Base-by-base conservation (phyloP, 2,888 invertebrate genomes). In the Didymodactylos carnosus region DNA sequence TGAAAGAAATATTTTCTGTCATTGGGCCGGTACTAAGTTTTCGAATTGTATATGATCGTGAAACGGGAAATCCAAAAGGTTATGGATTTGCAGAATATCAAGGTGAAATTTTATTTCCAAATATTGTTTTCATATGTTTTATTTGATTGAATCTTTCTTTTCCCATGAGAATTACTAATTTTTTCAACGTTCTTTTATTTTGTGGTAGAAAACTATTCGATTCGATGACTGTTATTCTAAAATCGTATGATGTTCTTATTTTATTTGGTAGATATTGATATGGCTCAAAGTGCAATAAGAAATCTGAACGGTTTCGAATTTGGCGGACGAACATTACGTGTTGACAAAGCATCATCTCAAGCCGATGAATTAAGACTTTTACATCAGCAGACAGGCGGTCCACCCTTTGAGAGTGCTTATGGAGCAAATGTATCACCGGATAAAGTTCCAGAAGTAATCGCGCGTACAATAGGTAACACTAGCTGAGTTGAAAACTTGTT, bases 31-130 rank as follows among this genome's bases (percentile, higher is more conserved):
- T 95, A 11, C 85, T 94, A 71, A 94, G 94, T 0, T 92, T 95
- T 80, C 70, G 83, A 72, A 76, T 98, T 75, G 97, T 99, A 7
- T 95, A 94, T 84, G 98, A 98, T 82, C 88, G 97, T 72, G 98
- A 99, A 84, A 97, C 95, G 73, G 98, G 98, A 0, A 98, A 98
- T 84, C 97, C 98, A 0, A 98, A 98, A 84, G 98, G 98, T 8
- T 99, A 98, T 89, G 98, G 98, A 0, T 98, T 98, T 82, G 98
- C 97, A 82, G 98, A 99, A 81, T 99, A 95, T 82, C 91, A 93
- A 79, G 62, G 62, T 62, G 19, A 29, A 29, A 23, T 29, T 11
- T 0, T 4, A 13, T 29, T 10, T 25, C n/a, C n/a, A n/a, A n/a
- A n/a, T n/a, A n/a, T n/a, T n/a, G n/a, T n/a, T n/a, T n/a, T n/a